Evolutionary conservation across 2,113 vertebrate genomes (phyloP).

Genomic region (Bothrops jararaca): DNA sequence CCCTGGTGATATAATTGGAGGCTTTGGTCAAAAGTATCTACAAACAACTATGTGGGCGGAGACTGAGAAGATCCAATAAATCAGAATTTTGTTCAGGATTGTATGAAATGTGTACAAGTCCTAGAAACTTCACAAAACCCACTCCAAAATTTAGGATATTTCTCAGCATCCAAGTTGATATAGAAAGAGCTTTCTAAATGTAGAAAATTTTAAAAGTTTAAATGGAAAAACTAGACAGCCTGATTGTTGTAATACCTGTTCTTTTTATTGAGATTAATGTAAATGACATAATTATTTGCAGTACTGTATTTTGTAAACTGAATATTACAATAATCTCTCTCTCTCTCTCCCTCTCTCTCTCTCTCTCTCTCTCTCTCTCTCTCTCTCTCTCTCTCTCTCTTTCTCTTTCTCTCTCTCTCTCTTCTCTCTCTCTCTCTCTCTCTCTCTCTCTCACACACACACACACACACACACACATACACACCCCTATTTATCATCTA

Average conservation of each 20-base stretch:
- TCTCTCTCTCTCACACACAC: not conserved
- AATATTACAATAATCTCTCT: not conserved
- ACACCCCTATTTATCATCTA: not conserved
- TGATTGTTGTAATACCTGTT: not conserved
- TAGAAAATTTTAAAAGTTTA: not conserved
- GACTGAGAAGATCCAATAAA: not conserved
- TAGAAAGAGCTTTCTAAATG: not conserved
- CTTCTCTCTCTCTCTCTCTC: not conserved
- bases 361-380: too few species aligned
- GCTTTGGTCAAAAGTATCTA: not conserved
- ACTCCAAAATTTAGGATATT: not conserved
- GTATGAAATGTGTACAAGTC: not conserved
- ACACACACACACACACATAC: not conserved
- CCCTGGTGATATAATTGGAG: not conserved
- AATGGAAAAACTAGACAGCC: not conserved
- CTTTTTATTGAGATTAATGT: too few species aligned
- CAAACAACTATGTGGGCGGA: not conserved
- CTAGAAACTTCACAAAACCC: not conserved
- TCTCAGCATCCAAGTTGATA: not conserved
- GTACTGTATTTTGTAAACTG: not conserved
- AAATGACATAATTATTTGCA: not conserved
- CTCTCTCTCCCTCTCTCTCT: not conserved
- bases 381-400: too few species aligned
- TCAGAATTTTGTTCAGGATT: not conserved
- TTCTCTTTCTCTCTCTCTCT: not conserved